Base-by-base conservation (phyloP, 2,797 vertebrate species). In the Microctenopoma steveboyesi region DNA sequence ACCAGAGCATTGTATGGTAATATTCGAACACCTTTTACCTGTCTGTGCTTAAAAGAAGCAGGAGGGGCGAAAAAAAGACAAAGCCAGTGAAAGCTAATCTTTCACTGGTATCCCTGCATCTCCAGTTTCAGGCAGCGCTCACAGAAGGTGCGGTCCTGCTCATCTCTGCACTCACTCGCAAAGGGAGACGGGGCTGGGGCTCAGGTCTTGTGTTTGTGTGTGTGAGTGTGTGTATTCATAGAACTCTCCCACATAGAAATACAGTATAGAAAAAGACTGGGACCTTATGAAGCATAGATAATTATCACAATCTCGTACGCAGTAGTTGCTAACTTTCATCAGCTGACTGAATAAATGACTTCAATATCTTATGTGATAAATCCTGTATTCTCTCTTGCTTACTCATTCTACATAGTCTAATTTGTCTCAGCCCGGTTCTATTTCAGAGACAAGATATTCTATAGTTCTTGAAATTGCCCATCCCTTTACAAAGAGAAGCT, bases 51-150 rank as follows among this genome's bases (percentile, higher is more conserved):
- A 83, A 86, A 88, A 92, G 78, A 89, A 83, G 70, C 72, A 84
- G 90, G 86, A 88, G 90, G 89, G 76, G 87, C 84, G 59, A 81
- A 61, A 58, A 60, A 68, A 61, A 59, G 64, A 86, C 76, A 85
- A 85, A 89, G 84, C 82, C 76, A 78, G 64, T 85, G 91, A 90
- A 92, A 92, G 85, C 84, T 84, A 89, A 89, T 76, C 92, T 92
- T 90, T 93, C 83, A 92, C 84, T 90, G 84, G 83, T 90, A 88
- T 76, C 83, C 75, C 74, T 66, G 88, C 93, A 92, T 92, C 93
- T 94, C 92, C 86, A 86, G 91, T 95, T 92, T 93, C 94, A 94
- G 87, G 61, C 72, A 73, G 84, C 22, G 73, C 79, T 91, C 83
- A 77, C 67, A 68, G 84, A 92, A 93, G 90, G 87, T 90, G 85